phyloP scores from a whole-genome alignment of 1,140 invertebrate species.

The Ephestia elutella region DNA sequence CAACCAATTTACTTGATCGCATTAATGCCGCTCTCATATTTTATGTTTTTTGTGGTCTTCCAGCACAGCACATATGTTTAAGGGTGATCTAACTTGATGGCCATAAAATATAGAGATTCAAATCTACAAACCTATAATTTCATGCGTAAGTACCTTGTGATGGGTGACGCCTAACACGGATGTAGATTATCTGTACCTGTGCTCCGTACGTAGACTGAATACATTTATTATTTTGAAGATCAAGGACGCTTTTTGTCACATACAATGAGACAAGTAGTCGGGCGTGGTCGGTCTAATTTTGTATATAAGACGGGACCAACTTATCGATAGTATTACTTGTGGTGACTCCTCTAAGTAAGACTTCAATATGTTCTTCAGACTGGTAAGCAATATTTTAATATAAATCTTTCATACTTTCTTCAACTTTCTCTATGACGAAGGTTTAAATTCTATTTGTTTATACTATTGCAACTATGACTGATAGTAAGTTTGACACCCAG shows the following conservation, averaged over 20 bases:
- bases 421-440: background rate
- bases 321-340: slow-evolving; percentile 62
- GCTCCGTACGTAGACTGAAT: slow-evolving; percentile 33
- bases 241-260: slow-evolving; percentile 61
- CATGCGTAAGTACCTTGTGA: slow-evolving; percentile 9
- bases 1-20: too few relatives aligned
- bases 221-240: slow-evolving; percentile 55
- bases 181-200: slow-evolving; percentile 29
- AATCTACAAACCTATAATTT: background rate
- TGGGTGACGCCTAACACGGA: slow-evolving; percentile 38
- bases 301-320: slow-evolving; percentile 50
- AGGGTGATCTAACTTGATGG: background rate
- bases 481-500: too few relatives aligned
- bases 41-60: background rate
- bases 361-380: slow-evolving; percentile 56
- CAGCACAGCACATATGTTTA: too few relatives aligned
- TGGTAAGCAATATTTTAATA: slow-evolving; percentile 37
- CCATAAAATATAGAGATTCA: background rate
- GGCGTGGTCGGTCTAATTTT: slow-evolving; percentile 47
- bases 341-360: slow-evolving; percentile 39
- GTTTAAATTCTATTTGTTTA: too few relatives aligned
- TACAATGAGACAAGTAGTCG: slow-evolving; percentile 25
- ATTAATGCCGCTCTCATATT: background rate
- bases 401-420: slow-evolving; percentile 13
- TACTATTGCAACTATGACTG: too few relatives aligned